A percentile compares a stretch with the other conserved stretches of the same genome.
Conservation (phyloP, 92 coral and sea anemone species). For the Epizoanthus illoricatus region DNA sequence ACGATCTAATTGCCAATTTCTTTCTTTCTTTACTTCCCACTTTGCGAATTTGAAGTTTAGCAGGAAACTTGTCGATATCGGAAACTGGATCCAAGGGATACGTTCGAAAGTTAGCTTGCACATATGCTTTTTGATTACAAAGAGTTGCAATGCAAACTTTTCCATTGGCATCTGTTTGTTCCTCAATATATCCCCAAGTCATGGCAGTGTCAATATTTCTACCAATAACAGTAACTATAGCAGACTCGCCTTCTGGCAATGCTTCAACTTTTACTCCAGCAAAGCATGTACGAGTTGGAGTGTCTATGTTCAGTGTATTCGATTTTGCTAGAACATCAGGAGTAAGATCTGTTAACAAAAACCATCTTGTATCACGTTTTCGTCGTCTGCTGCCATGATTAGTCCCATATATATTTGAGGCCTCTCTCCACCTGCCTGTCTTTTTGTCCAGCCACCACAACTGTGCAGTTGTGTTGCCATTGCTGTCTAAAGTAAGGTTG, state of each 20-base stretch:
- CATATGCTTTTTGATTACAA: neutral
- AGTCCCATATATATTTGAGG: neutral
- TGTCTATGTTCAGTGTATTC: neutral
- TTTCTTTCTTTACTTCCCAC: no score
- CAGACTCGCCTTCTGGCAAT: neutral
- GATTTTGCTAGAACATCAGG: constrained; percentile 9
- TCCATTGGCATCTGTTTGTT: neutral
- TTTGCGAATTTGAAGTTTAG: neutral
- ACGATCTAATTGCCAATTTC: neutral
- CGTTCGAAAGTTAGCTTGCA: neutral
- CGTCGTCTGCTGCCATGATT: neutral
- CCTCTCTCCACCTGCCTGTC: constrained; percentile 53
- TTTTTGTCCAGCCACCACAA: constrained; percentile 58
- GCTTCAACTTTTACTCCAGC: neutral
- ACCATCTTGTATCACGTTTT: neutral
- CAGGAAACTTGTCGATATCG: neutral
- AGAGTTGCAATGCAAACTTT: neutral
- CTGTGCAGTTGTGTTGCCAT: constrained; percentile 16
- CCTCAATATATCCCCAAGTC: neutral
- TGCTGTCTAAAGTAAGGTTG: constrained; percentile 7
- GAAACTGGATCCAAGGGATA: neutral
- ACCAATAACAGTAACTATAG: neutral
- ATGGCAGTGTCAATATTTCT: neutral
- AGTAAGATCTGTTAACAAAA: neutral
- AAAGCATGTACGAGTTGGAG: neutral